Conservation (phyloP, 2,113 vertebrate genomes). For the Psettodes erumei region DNA sequence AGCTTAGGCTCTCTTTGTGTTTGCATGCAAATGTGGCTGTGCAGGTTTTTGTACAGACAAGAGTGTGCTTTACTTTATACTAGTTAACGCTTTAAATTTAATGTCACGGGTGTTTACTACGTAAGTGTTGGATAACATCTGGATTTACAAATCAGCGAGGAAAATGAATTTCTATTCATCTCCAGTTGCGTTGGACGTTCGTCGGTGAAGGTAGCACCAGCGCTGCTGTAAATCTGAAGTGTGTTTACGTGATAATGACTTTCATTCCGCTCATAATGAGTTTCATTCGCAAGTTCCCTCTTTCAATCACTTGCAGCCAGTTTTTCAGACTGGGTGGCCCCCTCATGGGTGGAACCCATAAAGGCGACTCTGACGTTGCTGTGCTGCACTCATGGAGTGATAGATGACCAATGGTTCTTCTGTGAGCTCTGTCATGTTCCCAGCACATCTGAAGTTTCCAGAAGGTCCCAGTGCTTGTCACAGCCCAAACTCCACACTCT, state of each 20-base stretch:
- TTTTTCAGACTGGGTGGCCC: slow-evolving; percentile 45
- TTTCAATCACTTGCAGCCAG: slow-evolving; percentile 11
- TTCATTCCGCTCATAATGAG: slow-evolving; percentile 39
- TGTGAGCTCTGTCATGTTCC: slow-evolving; percentile 29
- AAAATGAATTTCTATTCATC: not conserved
- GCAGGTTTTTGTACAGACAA: slow-evolving; percentile 1
- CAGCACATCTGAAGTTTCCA: slow-evolving; percentile 50
- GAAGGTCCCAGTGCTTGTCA: slow-evolving; percentile 37
- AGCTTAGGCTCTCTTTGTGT: slow-evolving; percentile 12
- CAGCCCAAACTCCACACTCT: slow-evolving; percentile 34
- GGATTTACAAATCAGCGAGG: not conserved
- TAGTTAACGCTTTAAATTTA: not conserved
- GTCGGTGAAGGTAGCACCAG: not conserved
- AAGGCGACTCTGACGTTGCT: slow-evolving; percentile 16
- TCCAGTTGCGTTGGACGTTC: not conserved
- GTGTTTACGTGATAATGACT: slow-evolving; percentile 43
- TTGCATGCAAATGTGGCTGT: slow-evolving; percentile 19
- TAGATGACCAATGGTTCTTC: slow-evolving; percentile 38
- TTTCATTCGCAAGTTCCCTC: slow-evolving; percentile 29
- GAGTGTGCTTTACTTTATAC: slow-evolving; percentile 3
- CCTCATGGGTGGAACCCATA: slow-evolving; percentile 15
- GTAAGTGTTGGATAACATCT: slow-evolving; percentile 5
- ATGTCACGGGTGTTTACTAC: not conserved
- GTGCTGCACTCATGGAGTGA: slow-evolving; percentile 1
- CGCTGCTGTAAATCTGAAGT: slow-evolving; percentile 26